These are phyloP conservation scores for Vidua macroura DNA, from an alignment of 2,113 vertebrate species.

Conservation along the genomic window DNA sequence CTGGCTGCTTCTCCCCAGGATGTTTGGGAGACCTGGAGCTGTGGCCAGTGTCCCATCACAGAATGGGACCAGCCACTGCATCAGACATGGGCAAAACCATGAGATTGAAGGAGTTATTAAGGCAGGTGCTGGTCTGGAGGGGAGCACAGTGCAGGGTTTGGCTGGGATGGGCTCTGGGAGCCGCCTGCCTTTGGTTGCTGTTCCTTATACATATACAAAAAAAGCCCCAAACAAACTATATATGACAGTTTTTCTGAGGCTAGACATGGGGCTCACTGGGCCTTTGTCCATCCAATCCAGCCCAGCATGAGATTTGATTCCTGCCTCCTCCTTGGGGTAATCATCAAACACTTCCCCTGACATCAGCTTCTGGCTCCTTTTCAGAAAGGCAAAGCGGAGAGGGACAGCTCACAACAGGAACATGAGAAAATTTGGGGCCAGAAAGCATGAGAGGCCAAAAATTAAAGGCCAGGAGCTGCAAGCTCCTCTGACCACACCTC, in stretches of 20 bases:
- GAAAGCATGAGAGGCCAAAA: neutral
- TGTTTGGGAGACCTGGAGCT: neutral
- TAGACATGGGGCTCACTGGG: neutral
- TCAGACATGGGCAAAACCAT: accelerated
- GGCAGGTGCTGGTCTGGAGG: neutral
- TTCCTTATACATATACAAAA: neutral
- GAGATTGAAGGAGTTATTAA: neutral
- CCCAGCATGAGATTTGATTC: neutral
- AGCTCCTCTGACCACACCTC: neutral
- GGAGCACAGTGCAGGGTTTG: neutral
- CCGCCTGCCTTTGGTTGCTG: neutral
- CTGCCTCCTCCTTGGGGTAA: neutral
- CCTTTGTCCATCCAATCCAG: neutral
- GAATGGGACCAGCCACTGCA: neutral
- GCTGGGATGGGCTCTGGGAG: neutral
- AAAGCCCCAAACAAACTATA: too few species aligned
- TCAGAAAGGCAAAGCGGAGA: neutral
- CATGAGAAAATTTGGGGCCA: neutral
- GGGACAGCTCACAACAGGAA: neutral
- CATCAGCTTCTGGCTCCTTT: slow-evolving; percentile 13
- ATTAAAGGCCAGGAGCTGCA: slow-evolving; percentile 2
- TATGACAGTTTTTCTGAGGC: neutral
- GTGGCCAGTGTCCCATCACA: accelerated
- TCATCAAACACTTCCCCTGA: neutral
- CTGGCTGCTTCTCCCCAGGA: neutral